Evolutionary conservation across 2,888 invertebrate species (phyloP), one percentile per base, ranked within the genome.

Genomic region (Andrena fulva): DNA sequence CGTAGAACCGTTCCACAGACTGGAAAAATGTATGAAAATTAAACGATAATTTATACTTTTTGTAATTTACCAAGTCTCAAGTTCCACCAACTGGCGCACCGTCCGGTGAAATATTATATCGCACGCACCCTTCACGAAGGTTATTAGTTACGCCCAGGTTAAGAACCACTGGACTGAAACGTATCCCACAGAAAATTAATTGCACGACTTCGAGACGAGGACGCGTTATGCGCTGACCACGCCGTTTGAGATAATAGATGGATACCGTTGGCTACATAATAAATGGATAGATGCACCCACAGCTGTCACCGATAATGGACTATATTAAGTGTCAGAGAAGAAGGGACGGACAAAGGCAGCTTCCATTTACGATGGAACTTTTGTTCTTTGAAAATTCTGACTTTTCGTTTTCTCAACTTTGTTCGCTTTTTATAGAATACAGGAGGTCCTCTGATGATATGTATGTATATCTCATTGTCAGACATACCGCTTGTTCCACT

Each of bases 181-280:
- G 67, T 73, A 82, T 77, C 86, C 84, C 80, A 72, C 75, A 81
- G 85, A 82, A 87, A 90, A 89, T 91, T 90, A 91, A 91, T 90
- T 89, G 86, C 88, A 29, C 52, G 71, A 79, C 84, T 77, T 70
- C 70, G 77, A 78, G 82, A 83, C 73, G 64, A 64, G 80, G 79
- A 77, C 77, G 70, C 68, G 71, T 69, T 74, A 72, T 71, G 75
- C 60, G 84, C 75, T 85, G 87, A 83, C 89, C 76, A 54, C 64
- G 85, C 77, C 67, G 75, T 68, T 78, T 80, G 67, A 75, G 81
- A 88, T 89, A 89, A 88, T 88, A 84, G 83, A 83, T 82, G 87
- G 83, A 88, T 74, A 82, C 79, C 56, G 70, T 63, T 67, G 77
- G 67, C 62, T 83, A 80, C 84, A 85, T 89, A 89, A 89, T 85